These are phyloP conservation scores for Anagrus nilaparvatae DNA, from an alignment of 1,140 invertebrate species.

Conservation along the genomic window DNA sequence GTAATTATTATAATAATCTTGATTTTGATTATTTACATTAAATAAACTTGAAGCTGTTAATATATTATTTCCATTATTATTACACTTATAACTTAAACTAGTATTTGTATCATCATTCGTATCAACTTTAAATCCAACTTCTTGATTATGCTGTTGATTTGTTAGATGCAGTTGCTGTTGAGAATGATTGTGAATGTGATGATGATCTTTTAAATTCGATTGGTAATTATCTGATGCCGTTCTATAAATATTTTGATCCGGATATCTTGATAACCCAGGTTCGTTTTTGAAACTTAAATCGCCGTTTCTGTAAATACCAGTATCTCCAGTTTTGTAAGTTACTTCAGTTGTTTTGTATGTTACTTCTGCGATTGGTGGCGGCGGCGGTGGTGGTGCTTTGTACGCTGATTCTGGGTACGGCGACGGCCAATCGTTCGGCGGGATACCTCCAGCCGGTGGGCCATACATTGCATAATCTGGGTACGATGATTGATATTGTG, in stretches of 20 bases:
- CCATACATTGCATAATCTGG: constrained; percentile 38
- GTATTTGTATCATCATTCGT: constrained; percentile 28
- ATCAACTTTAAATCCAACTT: constrained; percentile 30
- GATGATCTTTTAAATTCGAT: constrained; percentile 27
- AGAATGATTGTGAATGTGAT: constrained; percentile 18
- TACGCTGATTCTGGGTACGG: constrained; percentile 28
- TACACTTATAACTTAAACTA: no score
- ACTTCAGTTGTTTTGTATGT: constrained; percentile 41
- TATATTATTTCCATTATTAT: no score
- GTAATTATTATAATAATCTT: constrained; percentile 37
- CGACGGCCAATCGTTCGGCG: constrained; percentile 30
- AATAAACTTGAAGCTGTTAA: constrained; percentile 22
- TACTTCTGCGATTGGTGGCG: constrained; percentile 36
- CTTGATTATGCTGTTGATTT: constrained; percentile 20
- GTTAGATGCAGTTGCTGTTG: constrained; percentile 21
- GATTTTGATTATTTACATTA: constrained; percentile 16
- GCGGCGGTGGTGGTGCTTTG: constrained; percentile 26
- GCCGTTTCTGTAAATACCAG: constrained; percentile 31
- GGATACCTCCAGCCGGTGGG: constrained; percentile 17
- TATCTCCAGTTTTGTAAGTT: constrained; percentile 37
- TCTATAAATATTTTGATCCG: constrained; percentile 23
- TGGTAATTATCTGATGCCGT: constrained; percentile 21
- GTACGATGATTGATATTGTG: constrained; percentile 40
- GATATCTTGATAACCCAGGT: constrained; percentile 20
- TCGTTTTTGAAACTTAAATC: constrained; percentile 38